These are phyloP conservation scores for Eciton burchellii DNA, from an alignment of 1,140 invertebrate genomes.

Conservation along the genomic window DNA sequence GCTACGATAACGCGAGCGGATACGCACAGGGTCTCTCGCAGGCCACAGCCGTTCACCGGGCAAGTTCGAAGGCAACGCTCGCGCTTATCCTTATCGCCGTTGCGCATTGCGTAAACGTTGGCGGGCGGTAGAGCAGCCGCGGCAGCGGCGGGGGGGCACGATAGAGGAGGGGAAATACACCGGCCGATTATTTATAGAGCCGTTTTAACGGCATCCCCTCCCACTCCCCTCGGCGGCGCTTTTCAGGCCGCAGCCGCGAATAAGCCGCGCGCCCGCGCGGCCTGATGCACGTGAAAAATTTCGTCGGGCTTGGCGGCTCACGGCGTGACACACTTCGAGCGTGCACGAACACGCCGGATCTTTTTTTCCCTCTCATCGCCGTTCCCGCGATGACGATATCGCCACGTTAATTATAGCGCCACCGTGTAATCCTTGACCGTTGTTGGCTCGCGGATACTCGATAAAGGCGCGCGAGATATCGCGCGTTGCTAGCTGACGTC, in stretches of 20 bases:
- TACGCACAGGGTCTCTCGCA: neutral
- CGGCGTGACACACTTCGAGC: conserved; percentile 9
- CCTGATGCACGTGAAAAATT: neutral
- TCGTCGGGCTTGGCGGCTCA: neutral
- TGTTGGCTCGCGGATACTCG: conserved; percentile 11
- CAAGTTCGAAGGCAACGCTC: conserved; percentile 64
- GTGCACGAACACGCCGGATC: neutral
- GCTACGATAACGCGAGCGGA: neutral
- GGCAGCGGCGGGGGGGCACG: too few relatives aligned
- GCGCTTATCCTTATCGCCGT: conserved; percentile 75
- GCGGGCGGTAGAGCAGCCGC: too few relatives aligned
- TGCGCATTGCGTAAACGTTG: conserved; percentile 74
- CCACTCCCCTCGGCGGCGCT: neutral
- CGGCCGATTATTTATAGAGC: conserved; percentile 76
- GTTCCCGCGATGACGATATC: neutral
- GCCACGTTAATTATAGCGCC: conserved; percentile 42
- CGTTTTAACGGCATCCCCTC: conserved; percentile 54
- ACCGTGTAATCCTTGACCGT: conserved; percentile 46
- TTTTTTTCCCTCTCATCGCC: neutral
- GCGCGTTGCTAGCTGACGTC: neutral
- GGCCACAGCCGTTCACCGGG: conserved; percentile 25
- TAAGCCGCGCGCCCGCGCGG: neutral
- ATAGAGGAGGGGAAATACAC: conserved; percentile 70
- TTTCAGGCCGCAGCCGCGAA: conserved; percentile 24
- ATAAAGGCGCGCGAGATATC: conserved; percentile 34